These are phyloP conservation scores for Sphaerophoria taeniata DNA, from an alignment of 2,888 invertebrate species.

Conservation along the genomic window DNA sequence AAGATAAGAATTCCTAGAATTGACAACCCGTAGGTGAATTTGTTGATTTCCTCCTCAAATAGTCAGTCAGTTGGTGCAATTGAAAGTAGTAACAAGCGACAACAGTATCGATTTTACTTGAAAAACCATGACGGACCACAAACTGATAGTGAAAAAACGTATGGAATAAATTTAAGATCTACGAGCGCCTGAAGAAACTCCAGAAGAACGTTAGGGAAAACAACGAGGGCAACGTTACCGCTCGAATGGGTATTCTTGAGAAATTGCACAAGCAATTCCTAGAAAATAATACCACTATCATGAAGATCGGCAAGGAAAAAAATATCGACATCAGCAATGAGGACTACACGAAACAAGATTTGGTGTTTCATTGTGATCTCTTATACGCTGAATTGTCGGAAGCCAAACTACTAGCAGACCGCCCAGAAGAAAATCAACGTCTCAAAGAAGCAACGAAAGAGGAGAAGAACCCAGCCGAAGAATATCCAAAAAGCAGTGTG, in stretches of 20 bases:
- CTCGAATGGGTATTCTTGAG: background rate
- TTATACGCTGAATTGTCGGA: constrained; percentile 3
- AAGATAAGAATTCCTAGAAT: too few species aligned
- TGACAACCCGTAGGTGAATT: too few species aligned
- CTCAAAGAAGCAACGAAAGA: background rate
- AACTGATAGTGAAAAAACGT: too few species aligned
- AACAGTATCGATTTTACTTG: too few species aligned
- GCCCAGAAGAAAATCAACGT: background rate
- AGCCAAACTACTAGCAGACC: background rate
- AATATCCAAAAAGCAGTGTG: background rate
- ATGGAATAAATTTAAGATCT: background rate
- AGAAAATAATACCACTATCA: background rate
- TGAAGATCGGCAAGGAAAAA: background rate
- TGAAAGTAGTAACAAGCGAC: too few species aligned
- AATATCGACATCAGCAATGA: background rate
- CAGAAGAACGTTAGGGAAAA: background rate
- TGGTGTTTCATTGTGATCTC: constrained; percentile 7
- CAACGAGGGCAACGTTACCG: background rate
- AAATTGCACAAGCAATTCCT: background rate
- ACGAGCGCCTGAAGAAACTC: background rate
- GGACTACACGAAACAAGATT: background rate
- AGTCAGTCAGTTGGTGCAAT: too few species aligned
- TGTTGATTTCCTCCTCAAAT: too few species aligned
- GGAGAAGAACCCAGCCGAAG: background rate
- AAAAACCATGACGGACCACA: too few species aligned